Evolutionary conservation across 2,888 invertebrate species (phyloP).

Genomic region (Parnassius smintheus): DNA sequence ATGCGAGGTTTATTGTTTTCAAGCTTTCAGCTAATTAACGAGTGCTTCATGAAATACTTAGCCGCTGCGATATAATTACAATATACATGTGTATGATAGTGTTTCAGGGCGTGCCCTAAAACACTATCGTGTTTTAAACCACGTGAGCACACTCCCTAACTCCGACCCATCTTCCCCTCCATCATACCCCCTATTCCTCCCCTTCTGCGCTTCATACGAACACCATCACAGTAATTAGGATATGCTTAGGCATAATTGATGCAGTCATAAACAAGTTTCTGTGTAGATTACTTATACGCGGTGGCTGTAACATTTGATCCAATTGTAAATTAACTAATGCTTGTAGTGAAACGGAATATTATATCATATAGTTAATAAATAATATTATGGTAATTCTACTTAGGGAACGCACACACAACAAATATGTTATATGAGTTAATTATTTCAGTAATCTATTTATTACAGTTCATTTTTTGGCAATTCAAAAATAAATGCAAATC

Average conservation of each 20-base stretch:
- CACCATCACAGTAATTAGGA: constrained; percentile 79
- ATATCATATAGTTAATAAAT: constrained; percentile 18
- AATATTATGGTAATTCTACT: too few relatives aligned
- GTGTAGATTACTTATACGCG: constrained; percentile 31
- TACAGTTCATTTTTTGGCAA: too few relatives aligned
- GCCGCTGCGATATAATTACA: constrained; percentile 49
- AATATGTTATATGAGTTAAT: too few relatives aligned
- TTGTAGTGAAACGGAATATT: constrained; percentile 14
- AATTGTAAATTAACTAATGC: constrained; percentile 25
- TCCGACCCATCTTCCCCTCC: constrained; percentile 48
- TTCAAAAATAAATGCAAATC: too few relatives aligned
- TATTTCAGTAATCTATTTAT: too few relatives aligned
- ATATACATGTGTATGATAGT: constrained; percentile 54
- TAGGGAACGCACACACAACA: too few relatives aligned
- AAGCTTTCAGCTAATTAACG: constrained; percentile 41
- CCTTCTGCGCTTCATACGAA: constrained; percentile 54
- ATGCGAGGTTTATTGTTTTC: constrained; percentile 36
- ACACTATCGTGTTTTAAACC: too few relatives aligned
- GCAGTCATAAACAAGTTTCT: constrained; percentile 66
- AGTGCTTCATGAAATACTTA: constrained; percentile 28
- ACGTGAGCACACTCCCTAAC: constrained; percentile 48
- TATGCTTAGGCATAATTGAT: constrained; percentile 78
- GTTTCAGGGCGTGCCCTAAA: constrained; percentile 47
- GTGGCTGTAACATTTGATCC: constrained; percentile 22
- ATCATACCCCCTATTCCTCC: constrained; percentile 48